Conservation (phyloP, 1,140 invertebrate genomes). For the Anadara kagoshimensis region DNA sequence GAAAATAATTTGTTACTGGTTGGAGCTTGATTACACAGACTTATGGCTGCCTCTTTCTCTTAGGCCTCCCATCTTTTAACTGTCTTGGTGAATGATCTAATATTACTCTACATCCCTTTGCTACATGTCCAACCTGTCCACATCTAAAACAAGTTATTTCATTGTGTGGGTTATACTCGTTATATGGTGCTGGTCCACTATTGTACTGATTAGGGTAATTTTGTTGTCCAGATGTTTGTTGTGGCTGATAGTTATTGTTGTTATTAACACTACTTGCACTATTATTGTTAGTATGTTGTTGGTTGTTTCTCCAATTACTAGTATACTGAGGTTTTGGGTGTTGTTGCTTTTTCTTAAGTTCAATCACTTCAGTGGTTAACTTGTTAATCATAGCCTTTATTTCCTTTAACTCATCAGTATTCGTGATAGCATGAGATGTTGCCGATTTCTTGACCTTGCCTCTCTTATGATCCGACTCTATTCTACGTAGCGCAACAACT, state of each 20-base stretch:
- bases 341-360: not conserved
- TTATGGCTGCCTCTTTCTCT: constrained; percentile 3
- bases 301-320: not conserved
- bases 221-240: not conserved
- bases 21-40: not conserved
- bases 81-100: not conserved
- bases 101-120: constrained; percentile 10
- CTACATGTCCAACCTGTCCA: constrained; percentile 26
- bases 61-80: constrained; percentile 25
- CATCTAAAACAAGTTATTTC: constrained; percentile 20
- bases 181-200: not conserved
- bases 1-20: constrained; percentile 5
- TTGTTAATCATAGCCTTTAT: constrained; percentile 13
- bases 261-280: not conserved
- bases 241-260: not conserved
- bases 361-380: not conserved
- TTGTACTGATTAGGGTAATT: not conserved
- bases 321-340: not conserved
- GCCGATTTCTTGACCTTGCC: not conserved
- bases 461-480: constrained; percentile 8
- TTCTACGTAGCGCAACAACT: not conserved
- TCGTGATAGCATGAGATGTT: not conserved
- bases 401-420: not conserved
- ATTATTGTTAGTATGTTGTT: not conserved
- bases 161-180: not conserved